phyloP scores from a whole-genome alignment of 1,140 invertebrate species.

The Diorhabda sublineata region DNA sequence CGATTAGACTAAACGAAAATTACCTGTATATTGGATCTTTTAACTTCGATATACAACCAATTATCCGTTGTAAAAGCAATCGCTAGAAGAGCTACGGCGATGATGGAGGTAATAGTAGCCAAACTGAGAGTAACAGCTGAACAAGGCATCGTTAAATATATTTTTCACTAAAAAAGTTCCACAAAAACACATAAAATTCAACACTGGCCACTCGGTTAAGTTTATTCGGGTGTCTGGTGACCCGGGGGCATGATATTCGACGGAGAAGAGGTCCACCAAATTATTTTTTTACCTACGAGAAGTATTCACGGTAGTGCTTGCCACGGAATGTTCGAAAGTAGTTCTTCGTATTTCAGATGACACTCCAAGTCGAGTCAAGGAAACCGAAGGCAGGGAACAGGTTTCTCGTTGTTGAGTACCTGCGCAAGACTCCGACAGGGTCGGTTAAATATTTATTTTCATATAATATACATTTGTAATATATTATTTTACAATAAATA shows the following conservation, averaged over 20 bases:
- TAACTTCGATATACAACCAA: conserved; percentile 89
- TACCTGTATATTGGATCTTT: conserved; percentile 82
- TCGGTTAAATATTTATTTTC: background rate
- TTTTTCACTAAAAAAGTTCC: background rate
- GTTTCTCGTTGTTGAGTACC: conserved; percentile 15
- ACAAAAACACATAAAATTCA: conserved; percentile 15
- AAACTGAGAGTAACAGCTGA: conserved; percentile 90
- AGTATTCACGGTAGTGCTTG: background rate
- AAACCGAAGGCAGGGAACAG: conserved; percentile 20
- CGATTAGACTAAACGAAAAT: conserved; percentile 28
- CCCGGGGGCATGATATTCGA: conserved; percentile 18
- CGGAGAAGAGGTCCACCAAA: conserved; percentile 13
- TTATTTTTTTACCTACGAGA: background rate
- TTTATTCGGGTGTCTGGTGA: conserved; percentile 8
- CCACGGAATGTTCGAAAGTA: conserved; percentile 15
- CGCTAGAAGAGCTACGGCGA: conserved; percentile 82
- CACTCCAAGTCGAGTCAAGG: conserved; percentile 14
- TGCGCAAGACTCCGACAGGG: conserved; percentile 11
- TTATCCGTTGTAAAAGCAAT: conserved; percentile 94
- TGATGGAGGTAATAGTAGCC: conserved; percentile 89
- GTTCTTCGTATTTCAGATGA: conserved; percentile 17
- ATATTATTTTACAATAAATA: too few relatives aligned
- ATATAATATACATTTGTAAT: too few relatives aligned
- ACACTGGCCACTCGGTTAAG: conserved; percentile 16
- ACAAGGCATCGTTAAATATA: conserved; percentile 70